These are phyloP conservation scores for Cydia splendana DNA, from an alignment of 1,140 invertebrate genomes.

Conservation along the genomic window DNA sequence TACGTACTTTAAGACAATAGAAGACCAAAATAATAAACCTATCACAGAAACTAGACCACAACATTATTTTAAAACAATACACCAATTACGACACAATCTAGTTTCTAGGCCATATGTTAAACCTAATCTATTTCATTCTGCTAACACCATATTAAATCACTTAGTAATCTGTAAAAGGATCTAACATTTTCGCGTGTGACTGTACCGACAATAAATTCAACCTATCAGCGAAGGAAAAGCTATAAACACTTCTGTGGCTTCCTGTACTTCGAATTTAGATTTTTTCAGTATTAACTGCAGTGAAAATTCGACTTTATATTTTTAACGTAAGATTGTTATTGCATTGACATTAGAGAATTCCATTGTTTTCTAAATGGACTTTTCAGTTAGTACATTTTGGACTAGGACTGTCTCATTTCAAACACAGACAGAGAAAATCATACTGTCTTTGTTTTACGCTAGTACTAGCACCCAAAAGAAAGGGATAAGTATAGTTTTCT, in stretches of 20 bases:
- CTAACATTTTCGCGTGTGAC: conserved; percentile 56
- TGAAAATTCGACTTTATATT: background rate
- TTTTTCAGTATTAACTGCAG: conserved; percentile 26
- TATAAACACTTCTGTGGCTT: conserved; percentile 59
- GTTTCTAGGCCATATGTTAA: conserved; percentile 40
- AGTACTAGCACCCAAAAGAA: too few relatives aligned
- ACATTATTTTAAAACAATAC: conserved; percentile 9
- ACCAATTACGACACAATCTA: conserved; percentile 1
- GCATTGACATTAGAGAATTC: background rate
- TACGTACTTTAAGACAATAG: too few relatives aligned
- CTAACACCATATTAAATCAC: conserved; percentile 31
- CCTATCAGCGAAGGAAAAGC: conserved; percentile 53
- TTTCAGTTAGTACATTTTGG: too few relatives aligned
- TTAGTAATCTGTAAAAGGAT: conserved; percentile 38
- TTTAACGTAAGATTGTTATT: background rate
- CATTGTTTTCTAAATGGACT: too few relatives aligned
- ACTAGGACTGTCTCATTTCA: too few relatives aligned
- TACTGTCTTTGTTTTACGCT: too few relatives aligned
- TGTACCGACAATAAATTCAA: conserved; percentile 51
- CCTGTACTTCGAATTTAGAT: conserved; percentile 44
- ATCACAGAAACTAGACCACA: background rate
- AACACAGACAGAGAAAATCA: too few relatives aligned
- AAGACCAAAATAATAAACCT: background rate
- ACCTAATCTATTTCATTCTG: conserved; percentile 35
- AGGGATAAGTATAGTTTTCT: too few relatives aligned